Conservation (phyloP, 2,888 invertebrate species). For the Cerastis rubricosa region DNA sequence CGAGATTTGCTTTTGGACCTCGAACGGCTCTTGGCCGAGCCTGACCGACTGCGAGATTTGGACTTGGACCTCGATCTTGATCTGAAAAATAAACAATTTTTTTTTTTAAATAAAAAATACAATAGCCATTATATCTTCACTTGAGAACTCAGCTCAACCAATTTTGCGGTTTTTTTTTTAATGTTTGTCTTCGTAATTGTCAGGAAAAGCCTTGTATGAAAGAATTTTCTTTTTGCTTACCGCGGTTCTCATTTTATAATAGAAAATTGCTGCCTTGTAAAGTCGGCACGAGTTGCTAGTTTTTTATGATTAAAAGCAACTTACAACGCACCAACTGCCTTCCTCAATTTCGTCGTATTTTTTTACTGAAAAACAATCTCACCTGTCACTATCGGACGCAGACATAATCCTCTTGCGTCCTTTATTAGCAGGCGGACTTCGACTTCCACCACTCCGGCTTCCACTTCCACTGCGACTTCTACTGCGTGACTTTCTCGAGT, state of each 20-base stretch:
- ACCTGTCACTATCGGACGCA: constrained; percentile 91
- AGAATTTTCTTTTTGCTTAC: background rate
- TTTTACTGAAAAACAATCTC: constrained; percentile 34
- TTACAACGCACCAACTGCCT: background rate
- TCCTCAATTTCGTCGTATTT: background rate
- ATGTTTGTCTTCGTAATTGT: no score
- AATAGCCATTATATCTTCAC: background rate
- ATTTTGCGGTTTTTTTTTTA: no score
- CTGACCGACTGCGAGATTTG: constrained; percentile 80
- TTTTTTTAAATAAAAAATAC: background rate
- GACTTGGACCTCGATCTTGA: constrained; percentile 80
- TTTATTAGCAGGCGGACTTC: constrained; percentile 85
- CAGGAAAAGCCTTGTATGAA: no score
- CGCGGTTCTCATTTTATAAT: background rate
- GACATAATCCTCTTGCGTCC: constrained; percentile 91
- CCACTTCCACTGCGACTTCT: constrained; percentile 76
- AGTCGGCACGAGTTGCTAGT: background rate
- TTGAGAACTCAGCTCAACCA: no score
- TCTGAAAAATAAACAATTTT: constrained; percentile 25
- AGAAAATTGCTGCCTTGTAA: background rate
- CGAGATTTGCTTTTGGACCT: constrained; percentile 79
- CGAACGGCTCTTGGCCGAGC: constrained; percentile 80
- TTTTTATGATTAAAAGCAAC: background rate
- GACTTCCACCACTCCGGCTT: constrained; percentile 78
- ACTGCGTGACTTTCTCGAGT: constrained; percentile 78